phyloP scores from a whole-genome alignment of 2,113 vertebrate species.

The Oplegnathus fasciatus region DNA sequence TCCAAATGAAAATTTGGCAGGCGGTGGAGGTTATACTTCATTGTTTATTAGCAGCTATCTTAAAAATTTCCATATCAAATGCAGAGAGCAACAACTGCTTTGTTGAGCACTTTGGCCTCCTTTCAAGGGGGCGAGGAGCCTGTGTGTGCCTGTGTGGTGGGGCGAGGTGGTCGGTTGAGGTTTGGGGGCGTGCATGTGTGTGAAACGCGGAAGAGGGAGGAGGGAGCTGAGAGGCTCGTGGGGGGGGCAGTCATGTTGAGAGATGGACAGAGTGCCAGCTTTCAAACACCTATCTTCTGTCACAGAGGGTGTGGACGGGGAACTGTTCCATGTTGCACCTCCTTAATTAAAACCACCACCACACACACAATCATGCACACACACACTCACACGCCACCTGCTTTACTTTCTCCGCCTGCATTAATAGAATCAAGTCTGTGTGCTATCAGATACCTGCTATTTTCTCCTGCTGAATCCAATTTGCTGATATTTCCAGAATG shows the following conservation, averaged over 20 bases:
- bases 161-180: neutral
- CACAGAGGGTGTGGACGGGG: slow-evolving; percentile 8
- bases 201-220: neutral
- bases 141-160: neutral
- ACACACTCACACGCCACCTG: slow-evolving; percentile 25
- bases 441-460: slow-evolving; percentile 68
- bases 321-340: slow-evolving; percentile 49
- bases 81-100: slow-evolving; percentile 39
- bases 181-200: neutral
- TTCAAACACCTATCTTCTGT: slow-evolving; percentile 48
- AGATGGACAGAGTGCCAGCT: slow-evolving; percentile 32
- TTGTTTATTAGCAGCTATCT: slow-evolving; percentile 62
- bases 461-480: slow-evolving; percentile 75
- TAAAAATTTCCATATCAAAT: slow-evolving; percentile 62
- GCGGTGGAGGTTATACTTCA: slow-evolving; percentile 38
- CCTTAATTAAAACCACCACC: slow-evolving; percentile 66
- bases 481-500: slow-evolving; percentile 73
- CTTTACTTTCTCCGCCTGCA: slow-evolving; percentile 39
- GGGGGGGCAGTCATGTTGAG: slow-evolving; percentile 12
- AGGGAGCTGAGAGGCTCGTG: neutral
- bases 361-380: slow-evolving; percentile 9
- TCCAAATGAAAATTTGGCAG: slow-evolving; percentile 49
- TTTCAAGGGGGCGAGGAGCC: slow-evolving; percentile 20
- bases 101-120: slow-evolving; percentile 43
- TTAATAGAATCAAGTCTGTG: slow-evolving; percentile 64